phyloP scores from a whole-genome alignment of 2,113 vertebrate genomes.

The Odontesthes bonariensis region DNA sequence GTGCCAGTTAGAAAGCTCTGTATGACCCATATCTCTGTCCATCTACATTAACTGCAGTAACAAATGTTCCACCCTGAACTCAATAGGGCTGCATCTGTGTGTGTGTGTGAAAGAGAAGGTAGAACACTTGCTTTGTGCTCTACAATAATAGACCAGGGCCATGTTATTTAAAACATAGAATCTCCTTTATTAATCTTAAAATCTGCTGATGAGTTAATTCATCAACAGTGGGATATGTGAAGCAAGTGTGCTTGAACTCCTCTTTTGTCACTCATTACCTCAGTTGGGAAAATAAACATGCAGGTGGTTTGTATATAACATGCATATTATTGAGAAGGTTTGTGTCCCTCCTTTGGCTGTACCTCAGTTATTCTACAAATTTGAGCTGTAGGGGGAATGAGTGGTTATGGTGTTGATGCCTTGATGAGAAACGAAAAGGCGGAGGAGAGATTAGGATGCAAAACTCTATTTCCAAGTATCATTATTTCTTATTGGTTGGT shows the following conservation, averaged over 20 bases:
- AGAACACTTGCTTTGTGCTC: conserved; percentile 62
- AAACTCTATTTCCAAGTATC: background rate
- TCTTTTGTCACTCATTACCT: conserved; percentile 25
- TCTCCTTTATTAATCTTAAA: conserved; percentile 61
- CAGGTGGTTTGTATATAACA: background rate
- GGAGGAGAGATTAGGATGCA: background rate
- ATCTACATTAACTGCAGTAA: conserved; percentile 63
- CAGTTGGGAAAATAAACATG: conserved; percentile 18
- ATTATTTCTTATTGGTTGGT: no score
- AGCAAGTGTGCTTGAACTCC: conserved; percentile 4
- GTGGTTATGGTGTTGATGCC: background rate
- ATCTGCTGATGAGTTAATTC: conserved; percentile 53
- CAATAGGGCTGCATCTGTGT: conserved; percentile 16
- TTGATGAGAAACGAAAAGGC: background rate
- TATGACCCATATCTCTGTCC: conserved; percentile 60
- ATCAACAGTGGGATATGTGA: conserved; percentile 30
- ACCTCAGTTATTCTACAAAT: background rate
- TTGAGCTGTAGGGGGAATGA: background rate
- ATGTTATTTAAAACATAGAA: conserved; percentile 41
- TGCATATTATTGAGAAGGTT: background rate
- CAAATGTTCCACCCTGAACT: conserved; percentile 41
- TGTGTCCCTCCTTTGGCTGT: background rate
- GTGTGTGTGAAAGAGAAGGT: conserved; percentile 5
- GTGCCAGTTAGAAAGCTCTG: conserved; percentile 22
- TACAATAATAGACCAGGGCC: conserved; percentile 42